A percentile compares a stretch with the other conserved stretches of the same genome.
Evolutionary conservation across 2,113 vertebrate genomes (phyloP).

Genomic region (Platysternon megacephalum): DNA sequence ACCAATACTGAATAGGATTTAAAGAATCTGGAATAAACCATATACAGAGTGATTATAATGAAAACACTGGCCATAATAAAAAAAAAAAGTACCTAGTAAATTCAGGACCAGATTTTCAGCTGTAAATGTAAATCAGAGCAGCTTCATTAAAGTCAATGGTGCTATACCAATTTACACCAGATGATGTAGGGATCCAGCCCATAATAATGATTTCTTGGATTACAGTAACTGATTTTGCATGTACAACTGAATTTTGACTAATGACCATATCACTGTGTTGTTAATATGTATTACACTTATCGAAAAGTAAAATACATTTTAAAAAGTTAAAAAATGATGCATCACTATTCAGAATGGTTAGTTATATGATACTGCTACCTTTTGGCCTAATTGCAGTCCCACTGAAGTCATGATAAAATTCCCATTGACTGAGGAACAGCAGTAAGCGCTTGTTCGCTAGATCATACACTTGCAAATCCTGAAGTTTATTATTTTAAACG

Average conservation of each 20-base stretch:
- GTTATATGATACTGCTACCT: rapidly evolving
- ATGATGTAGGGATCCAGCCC: neutral
- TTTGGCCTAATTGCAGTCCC: neutral
- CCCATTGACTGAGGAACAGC: rapidly evolving
- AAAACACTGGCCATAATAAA: neutral
- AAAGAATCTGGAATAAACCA: neutral
- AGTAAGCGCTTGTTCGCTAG: rapidly evolving
- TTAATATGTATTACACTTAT: neutral
- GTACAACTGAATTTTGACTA: rapidly evolving
- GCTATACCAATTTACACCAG: rapidly evolving
- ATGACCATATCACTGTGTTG: neutral
- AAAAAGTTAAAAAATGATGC: neutral
- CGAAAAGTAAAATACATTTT: neutral
- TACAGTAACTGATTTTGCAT: rapidly evolving
- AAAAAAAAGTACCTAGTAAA: neutral
- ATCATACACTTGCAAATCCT: neutral
- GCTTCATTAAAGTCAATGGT: neutral
- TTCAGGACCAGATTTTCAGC: neutral
- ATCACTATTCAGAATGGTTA: neutral
- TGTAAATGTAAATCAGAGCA: neutral
- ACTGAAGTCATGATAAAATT: neutral
- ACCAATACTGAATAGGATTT: rapidly evolving
- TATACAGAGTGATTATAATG: neutral
- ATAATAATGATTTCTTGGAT: rapidly evolving
- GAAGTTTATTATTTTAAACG: rapidly evolving